Conservation (phyloP, 2,888 invertebrate genomes). For the Dasysyrphus albostriatus region DNA sequence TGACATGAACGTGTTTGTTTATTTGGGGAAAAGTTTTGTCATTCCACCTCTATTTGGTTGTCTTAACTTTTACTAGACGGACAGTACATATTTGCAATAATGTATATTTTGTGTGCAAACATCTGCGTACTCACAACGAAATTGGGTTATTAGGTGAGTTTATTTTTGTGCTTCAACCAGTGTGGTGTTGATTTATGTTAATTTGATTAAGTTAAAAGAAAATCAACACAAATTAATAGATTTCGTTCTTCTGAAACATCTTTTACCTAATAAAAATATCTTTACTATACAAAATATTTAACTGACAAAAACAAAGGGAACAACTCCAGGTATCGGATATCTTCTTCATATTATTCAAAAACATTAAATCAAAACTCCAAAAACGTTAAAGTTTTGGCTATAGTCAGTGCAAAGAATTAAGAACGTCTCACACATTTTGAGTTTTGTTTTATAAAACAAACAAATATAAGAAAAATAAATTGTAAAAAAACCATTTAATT, state of each 20-base stretch:
- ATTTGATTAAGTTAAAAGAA: not conserved
- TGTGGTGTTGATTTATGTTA: constrained; percentile 44
- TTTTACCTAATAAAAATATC: too few species aligned
- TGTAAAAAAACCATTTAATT: not conserved
- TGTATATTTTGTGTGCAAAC: constrained; percentile 76
- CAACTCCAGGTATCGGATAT: too few species aligned
- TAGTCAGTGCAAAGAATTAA: not conserved
- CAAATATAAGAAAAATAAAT: not conserved
- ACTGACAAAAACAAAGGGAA: too few species aligned
- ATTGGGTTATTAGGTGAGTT: constrained; percentile 77
- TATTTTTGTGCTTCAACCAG: constrained; percentile 69
- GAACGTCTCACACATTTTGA: not conserved
- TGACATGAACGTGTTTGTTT: constrained; percentile 67
- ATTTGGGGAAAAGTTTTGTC: constrained; percentile 77
- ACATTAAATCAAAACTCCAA: too few species aligned
- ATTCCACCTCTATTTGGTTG: constrained; percentile 59
- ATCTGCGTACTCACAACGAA: constrained; percentile 66
- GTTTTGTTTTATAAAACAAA: not conserved
- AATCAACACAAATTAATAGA: not conserved
- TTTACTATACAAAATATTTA: too few species aligned
- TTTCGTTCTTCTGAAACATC: not conserved
- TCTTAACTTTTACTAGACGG: constrained; percentile 55
- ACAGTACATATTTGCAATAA: constrained; percentile 60
- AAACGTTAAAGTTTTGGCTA: not conserved
- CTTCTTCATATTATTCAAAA: too few species aligned